Conservation (phyloP, 2,113 vertebrate genomes). For the Larimichthys crocea region DNA sequence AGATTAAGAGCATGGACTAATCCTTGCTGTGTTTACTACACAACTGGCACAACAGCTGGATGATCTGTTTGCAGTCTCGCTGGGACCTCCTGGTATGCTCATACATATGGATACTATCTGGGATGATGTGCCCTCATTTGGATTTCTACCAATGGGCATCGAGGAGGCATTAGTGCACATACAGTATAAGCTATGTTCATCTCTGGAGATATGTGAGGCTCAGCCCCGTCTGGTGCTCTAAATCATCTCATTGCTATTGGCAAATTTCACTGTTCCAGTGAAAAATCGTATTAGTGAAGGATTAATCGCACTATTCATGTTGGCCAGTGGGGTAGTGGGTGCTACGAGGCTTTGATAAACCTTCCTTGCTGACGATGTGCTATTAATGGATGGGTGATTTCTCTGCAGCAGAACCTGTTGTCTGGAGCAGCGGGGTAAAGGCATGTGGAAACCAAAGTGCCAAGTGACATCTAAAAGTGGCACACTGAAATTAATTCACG, state of each 20-base stretch:
- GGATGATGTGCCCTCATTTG: constrained; percentile 64
- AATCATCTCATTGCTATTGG: constrained; percentile 40
- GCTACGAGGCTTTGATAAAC: constrained; percentile 23
- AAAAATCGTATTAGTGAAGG: constrained; percentile 54
- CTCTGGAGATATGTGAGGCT: constrained; percentile 47
- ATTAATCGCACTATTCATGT: constrained; percentile 46
- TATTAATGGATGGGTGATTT: constrained; percentile 42
- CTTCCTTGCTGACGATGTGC: constrained; percentile 32
- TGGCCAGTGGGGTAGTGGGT: constrained; percentile 42
- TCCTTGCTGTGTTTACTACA: constrained; percentile 70
- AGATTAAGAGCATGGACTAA: constrained; percentile 71
- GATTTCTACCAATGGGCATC: constrained; percentile 53
- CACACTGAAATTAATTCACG: constrained; percentile 5
- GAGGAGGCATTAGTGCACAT: constrained; percentile 43
- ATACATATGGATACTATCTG: constrained; percentile 60
- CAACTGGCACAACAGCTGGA: constrained; percentile 76
- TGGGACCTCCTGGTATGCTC: constrained; percentile 28
- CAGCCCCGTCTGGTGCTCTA: constrained; percentile 44
- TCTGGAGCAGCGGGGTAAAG: constrained; percentile 27
- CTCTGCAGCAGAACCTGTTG: not conserved
- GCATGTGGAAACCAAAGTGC: not conserved
- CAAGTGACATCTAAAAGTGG: constrained; percentile 9
- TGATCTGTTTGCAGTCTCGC: constrained; percentile 55
- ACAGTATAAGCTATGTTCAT: constrained; percentile 58
- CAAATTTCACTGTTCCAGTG: constrained; percentile 50